These are phyloP conservation scores for Leucoraja ocellata DNA, from an alignment of 2,797 vertebrate genomes.

Conservation along the genomic window DNA sequence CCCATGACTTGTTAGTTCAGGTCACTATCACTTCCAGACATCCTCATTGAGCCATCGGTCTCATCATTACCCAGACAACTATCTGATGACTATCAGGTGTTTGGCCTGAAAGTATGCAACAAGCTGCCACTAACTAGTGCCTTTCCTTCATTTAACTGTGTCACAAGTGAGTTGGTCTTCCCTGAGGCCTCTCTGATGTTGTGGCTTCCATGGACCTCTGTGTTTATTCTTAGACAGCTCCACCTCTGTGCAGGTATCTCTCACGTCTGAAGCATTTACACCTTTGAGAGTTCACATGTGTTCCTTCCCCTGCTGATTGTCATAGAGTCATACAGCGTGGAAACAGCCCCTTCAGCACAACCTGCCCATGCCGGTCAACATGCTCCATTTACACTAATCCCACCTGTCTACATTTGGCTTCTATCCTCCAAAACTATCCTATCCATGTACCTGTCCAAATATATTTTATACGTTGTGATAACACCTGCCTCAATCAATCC, in stretches of 20 bases:
- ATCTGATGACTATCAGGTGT: background rate
- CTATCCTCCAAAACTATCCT: too few relatives aligned
- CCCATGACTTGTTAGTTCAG: background rate
- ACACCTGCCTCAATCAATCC: too few relatives aligned
- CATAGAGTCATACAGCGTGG: too few relatives aligned
- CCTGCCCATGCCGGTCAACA: too few relatives aligned
- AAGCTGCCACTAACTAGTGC: background rate
- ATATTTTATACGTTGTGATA: too few relatives aligned
- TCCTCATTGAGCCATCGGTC: too few relatives aligned
- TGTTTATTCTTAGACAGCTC: background rate
- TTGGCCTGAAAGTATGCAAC: background rate
- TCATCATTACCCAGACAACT: background rate
- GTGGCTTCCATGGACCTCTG: background rate
- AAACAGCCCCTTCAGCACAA: too few relatives aligned
- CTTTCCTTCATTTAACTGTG: background rate
- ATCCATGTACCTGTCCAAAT: too few relatives aligned
- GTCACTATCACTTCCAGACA: background rate
- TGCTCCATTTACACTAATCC: too few relatives aligned
- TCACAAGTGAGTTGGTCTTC: constrained; percentile 1
- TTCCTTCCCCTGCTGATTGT: background rate
- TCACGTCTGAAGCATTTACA: background rate
- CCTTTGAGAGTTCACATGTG: background rate
- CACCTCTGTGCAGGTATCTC: background rate
- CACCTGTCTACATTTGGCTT: too few relatives aligned
- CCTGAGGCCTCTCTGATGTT: background rate